These are phyloP conservation scores for Thymelicus acteon DNA, from an alignment of 2,888 invertebrate genomes.

Conservation along the genomic window DNA sequence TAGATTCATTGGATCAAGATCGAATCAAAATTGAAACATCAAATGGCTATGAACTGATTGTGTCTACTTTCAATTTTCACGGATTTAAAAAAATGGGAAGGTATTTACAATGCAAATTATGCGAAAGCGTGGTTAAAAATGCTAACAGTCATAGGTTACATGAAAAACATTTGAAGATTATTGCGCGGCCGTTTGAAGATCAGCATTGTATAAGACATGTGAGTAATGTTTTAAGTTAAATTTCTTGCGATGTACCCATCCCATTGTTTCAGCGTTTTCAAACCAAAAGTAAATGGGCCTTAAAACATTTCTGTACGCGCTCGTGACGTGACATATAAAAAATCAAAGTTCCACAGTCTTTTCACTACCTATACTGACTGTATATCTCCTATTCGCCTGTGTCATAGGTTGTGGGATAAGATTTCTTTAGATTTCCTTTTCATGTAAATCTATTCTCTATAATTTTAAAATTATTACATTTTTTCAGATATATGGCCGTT, in stretches of 20 bases:
- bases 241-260: too few species aligned
- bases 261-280: too few species aligned
- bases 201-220: conserved; percentile 24
- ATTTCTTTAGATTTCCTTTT: too few species aligned
- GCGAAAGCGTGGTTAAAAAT: conserved; percentile 11
- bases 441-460: too few species aligned
- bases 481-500: neutral
- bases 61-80: conserved; percentile 17
- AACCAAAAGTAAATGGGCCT: too few species aligned
- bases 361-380: too few species aligned
- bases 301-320: too few species aligned
- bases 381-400: too few species aligned
- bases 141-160: conserved; percentile 10
- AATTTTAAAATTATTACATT: neutral
- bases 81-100: conserved; percentile 14
- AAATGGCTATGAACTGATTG: neutral
- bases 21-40: conserved; percentile 3
- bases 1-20: neutral
- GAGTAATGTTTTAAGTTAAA: neutral
- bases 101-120: conserved; percentile 10
- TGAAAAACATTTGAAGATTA: conserved; percentile 19
- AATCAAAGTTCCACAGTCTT: too few species aligned
- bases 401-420: too few species aligned
- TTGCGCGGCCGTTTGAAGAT: conserved; percentile 16
- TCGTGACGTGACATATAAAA: too few species aligned